Evolutionary conservation across 1,140 invertebrate species (phyloP).

Genomic region (Formica selysi): DNA sequence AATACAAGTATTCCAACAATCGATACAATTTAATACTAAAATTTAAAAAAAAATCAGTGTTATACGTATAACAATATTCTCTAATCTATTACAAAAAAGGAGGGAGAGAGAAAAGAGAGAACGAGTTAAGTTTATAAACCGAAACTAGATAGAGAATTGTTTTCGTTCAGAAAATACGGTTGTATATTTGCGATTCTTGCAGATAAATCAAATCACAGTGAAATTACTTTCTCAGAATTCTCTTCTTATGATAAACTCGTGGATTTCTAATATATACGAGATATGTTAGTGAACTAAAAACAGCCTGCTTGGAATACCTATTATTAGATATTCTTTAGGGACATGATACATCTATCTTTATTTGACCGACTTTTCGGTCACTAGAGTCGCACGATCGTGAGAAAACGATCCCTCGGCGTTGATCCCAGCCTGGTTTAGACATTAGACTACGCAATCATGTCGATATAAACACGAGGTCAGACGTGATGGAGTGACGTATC

Average conservation of each 20-base stretch:
- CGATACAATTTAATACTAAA: not conserved
- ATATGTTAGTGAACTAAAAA: slow-evolving; percentile 41
- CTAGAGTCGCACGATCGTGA: slow-evolving; percentile 22
- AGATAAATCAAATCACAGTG: not conserved
- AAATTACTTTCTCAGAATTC: slow-evolving; percentile 23
- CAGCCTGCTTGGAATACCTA: slow-evolving; percentile 10
- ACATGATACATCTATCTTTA: slow-evolving; percentile 29
- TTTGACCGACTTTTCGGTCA: slow-evolving; percentile 24
- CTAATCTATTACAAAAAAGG: no score
- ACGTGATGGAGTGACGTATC: slow-evolving; percentile 8
- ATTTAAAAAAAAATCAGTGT: not conserved
- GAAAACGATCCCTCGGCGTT: slow-evolving; percentile 5
- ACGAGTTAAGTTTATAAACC: not conserved
- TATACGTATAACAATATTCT: not conserved
- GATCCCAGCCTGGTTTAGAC: not conserved
- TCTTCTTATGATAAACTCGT: not conserved
- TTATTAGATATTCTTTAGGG: slow-evolving; percentile 37
- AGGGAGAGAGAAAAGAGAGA: no score
- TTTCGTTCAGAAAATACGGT: slow-evolving; percentile 11
- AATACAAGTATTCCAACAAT: not conserved
- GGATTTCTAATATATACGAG: not conserved
- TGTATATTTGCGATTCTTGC: not conserved
- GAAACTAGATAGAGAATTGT: not conserved
- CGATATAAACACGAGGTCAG: slow-evolving; percentile 37
- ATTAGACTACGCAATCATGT: slow-evolving; percentile 40